Conservation (phyloP, 2,888 invertebrate genomes). For the Desoria tigrina region DNA sequence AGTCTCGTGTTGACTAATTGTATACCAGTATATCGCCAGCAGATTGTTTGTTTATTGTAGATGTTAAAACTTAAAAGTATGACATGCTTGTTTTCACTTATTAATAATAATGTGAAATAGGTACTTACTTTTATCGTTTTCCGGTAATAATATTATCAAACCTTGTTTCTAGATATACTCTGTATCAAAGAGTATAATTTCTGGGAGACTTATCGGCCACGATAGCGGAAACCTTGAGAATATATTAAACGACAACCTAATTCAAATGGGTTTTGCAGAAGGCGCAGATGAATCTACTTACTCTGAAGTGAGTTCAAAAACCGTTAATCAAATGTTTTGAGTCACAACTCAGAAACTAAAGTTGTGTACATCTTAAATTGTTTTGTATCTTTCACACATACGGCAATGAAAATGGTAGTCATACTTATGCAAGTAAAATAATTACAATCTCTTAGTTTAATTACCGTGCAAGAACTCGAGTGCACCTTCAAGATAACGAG, state of each 20-base stretch:
- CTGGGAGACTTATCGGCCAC: constrained; percentile 64
- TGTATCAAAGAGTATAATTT: constrained; percentile 71
- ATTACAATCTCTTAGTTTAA: too few species aligned
- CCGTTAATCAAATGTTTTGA: too few species aligned
- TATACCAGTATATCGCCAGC: too few species aligned
- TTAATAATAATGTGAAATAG: too few species aligned
- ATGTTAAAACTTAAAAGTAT: too few species aligned
- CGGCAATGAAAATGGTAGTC: too few species aligned
- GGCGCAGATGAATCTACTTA: constrained; percentile 72
- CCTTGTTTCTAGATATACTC: constrained; percentile 68
- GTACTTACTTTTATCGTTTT: too few species aligned
- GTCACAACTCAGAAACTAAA: constrained; percentile 3
- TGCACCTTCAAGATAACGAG: constrained; percentile 25
- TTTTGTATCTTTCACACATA: constrained; percentile 7
- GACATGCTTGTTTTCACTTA: too few species aligned
- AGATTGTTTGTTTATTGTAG: too few species aligned
- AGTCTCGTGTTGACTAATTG: too few species aligned
- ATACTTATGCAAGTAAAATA: too few species aligned
- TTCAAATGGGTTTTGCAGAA: constrained; percentile 67
- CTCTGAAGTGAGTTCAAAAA: constrained; percentile 69
- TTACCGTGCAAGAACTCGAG: constrained; percentile 29
- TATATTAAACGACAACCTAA: constrained; percentile 58
- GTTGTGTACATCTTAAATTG: neutral
- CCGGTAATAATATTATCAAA: neutral
- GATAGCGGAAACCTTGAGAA: constrained; percentile 24